Evolutionary conservation across 2,797 vertebrate species (phyloP).

Genomic region (Rachycentron canadum): DNA sequence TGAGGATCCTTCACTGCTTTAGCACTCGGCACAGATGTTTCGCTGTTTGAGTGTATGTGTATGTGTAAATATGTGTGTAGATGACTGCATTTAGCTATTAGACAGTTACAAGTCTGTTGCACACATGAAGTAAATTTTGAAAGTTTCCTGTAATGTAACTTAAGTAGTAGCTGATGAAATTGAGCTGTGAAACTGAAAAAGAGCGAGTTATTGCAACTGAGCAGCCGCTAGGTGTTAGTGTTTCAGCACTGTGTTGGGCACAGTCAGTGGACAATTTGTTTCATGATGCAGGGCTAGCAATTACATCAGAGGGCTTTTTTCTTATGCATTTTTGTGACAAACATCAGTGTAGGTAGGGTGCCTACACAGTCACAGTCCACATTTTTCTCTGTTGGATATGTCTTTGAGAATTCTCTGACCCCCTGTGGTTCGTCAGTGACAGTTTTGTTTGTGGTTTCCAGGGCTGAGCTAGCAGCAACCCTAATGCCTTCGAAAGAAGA

Average conservation of each 20-base stretch:
- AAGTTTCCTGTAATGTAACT: slow-evolving; percentile 42
- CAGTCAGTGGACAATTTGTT: slow-evolving; percentile 18
- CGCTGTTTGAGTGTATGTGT: slow-evolving; percentile 32
- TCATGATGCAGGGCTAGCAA: slow-evolving; percentile 17
- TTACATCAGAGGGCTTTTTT: slow-evolving; percentile 38
- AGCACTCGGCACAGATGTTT: slow-evolving; percentile 72
- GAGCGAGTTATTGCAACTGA: slow-evolving; percentile 1
- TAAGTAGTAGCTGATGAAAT: too few relatives aligned
- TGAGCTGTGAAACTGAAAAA: too few relatives aligned
- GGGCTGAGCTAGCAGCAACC: slow-evolving; percentile 2
- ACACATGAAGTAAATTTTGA: slow-evolving; percentile 15
- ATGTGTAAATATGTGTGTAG: slow-evolving; percentile 20
- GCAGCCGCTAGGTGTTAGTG: slow-evolving; percentile 4
- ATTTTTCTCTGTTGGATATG: slow-evolving; percentile 25
- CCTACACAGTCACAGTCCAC: slow-evolving; percentile 29
- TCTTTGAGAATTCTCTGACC: slow-evolving; percentile 35
- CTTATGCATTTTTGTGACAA: slow-evolving; percentile 53
- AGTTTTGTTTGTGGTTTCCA: slow-evolving; percentile 35
- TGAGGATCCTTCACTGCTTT: slow-evolving; percentile 66
- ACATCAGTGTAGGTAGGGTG: slow-evolving; percentile 25
- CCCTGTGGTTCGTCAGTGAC: slow-evolving; percentile 23
- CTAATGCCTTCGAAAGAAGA: slow-evolving; percentile 13
- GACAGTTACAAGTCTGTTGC: slow-evolving; percentile 30
- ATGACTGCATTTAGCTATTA: slow-evolving; percentile 27
- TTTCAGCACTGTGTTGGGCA: neutral